A percentile compares a stretch with the other conserved stretches of the same genome.
These are phyloP conservation scores for Rhinoptilus africanus DNA, from an alignment of 2,113 vertebrate genomes.

Conservation along the genomic window DNA sequence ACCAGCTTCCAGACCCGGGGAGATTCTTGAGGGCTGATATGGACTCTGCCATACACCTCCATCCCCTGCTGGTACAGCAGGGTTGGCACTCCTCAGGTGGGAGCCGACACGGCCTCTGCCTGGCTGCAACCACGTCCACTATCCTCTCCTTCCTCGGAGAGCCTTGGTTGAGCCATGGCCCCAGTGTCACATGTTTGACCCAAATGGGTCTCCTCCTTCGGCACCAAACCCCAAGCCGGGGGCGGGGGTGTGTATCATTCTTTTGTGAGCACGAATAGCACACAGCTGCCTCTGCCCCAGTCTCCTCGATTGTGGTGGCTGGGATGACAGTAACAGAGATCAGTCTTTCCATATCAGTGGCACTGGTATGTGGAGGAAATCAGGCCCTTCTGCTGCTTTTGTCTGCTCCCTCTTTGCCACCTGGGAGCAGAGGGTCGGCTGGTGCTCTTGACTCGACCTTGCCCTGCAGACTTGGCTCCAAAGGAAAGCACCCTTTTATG, in stretches of 20 bases:
- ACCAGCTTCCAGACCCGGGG: not conserved
- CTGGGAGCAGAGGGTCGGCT: not conserved
- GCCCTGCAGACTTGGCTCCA: not conserved
- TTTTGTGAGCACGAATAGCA: not conserved
- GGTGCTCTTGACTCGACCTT: accelerated
- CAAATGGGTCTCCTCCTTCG: not conserved
- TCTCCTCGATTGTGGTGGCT: not conserved
- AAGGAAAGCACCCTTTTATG: not conserved
- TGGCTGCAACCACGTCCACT: accelerated
- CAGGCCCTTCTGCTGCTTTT: not conserved
- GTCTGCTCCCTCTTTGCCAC: not conserved
- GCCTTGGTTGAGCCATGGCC: not conserved
- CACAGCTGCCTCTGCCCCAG: not conserved
- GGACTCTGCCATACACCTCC: not conserved
- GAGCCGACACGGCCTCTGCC: not conserved
- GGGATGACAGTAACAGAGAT: not conserved
- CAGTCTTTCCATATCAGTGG: not conserved
- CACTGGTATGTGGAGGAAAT: not conserved
- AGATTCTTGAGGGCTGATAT: not conserved
- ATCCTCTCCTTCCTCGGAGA: not conserved
- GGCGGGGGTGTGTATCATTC: no score
- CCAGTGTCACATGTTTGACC: not conserved
- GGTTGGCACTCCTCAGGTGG: not conserved
- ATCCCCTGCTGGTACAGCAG: not conserved
- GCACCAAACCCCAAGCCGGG: no score